Conservation (phyloP, 2,113 vertebrate genomes). For the Orthonyx spaldingii region DNA sequence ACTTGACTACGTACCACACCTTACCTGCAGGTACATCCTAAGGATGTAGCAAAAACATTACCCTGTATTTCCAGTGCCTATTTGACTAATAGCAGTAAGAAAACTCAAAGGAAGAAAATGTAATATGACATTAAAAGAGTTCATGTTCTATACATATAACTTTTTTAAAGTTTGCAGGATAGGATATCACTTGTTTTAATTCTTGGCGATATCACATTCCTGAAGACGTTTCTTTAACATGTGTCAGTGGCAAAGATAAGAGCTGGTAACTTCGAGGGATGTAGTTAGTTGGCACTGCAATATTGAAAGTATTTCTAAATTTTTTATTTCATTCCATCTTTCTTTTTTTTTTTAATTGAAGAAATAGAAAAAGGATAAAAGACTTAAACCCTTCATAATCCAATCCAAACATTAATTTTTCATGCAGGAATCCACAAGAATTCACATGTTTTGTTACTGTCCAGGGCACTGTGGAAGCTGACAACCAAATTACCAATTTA, state of each 20-base stretch:
- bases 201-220: neutral
- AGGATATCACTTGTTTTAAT: neutral
- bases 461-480: neutral
- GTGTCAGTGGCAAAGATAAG: neutral
- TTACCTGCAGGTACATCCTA: neutral
- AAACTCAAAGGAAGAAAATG: neutral
- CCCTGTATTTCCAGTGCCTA: neutral
- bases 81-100: neutral
- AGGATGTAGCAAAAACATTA: neutral
- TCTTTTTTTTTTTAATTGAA: neutral
- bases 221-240: neutral
- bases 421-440: neutral
- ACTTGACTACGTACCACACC: neutral
- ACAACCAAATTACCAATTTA: slow-evolving; percentile 35
- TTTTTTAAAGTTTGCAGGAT: neutral
- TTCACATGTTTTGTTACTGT: neutral
- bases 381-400: neutral
- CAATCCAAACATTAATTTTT: neutral
- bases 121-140: neutral
- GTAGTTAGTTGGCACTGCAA: neutral
- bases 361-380: neutral
- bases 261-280: neutral
- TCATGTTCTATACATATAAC: neutral
- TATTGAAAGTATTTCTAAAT: neutral
- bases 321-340: neutral